phyloP scores from a whole-genome alignment of 2,888 invertebrate genomes.

The Electrophaes corylata region DNA sequence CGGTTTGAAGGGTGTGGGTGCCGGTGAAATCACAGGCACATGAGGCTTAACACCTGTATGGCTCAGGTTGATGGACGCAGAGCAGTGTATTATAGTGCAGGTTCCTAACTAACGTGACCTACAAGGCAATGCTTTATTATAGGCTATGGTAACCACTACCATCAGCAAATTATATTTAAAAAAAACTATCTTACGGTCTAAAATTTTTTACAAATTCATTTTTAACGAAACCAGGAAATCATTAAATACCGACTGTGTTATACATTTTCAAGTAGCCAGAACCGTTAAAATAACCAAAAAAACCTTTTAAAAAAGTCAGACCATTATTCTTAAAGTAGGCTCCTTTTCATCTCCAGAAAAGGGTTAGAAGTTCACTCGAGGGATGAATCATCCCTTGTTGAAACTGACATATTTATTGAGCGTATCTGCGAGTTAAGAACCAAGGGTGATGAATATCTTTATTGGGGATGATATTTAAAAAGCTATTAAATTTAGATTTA shows the following conservation, averaged over 20 bases:
- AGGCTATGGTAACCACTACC: too few species aligned
- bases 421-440: constrained; percentile 15
- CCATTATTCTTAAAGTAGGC: constrained; percentile 14
- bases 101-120: too few species aligned
- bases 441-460: constrained; percentile 15
- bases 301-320: neutral
- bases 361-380: constrained; percentile 23
- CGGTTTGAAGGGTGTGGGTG: too few species aligned
- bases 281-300: neutral
- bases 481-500: neutral
- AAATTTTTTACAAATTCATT: neutral
- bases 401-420: constrained; percentile 31
- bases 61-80: too few species aligned
- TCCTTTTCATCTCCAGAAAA: constrained; percentile 23
- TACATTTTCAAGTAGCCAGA: neutral
- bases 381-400: constrained; percentile 27
- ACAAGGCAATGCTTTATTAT: too few species aligned
- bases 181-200: neutral
- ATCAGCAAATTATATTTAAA: too few species aligned
- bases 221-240: neutral
- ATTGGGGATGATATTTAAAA: neutral
- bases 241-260: neutral
- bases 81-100: too few species aligned
- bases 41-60: too few species aligned
- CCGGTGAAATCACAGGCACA: too few species aligned